Percentiles rank a stretch among this genome's conserved stretches.
Evolutionary conservation across 2,888 invertebrate species (phyloP).

Genomic region (Synanthedon formicaeformis): DNA sequence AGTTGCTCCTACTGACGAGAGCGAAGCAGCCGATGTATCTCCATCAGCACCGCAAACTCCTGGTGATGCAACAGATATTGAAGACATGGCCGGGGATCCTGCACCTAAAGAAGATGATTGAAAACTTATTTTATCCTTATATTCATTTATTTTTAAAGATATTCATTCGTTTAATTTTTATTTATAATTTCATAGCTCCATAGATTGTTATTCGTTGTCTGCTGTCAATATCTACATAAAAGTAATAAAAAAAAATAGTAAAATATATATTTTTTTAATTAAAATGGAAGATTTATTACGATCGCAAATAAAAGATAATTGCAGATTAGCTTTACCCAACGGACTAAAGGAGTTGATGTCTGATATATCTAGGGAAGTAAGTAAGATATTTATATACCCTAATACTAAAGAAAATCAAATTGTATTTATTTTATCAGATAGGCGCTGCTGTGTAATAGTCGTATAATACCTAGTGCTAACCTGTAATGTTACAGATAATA

Average conservation of each 20-base stretch:
- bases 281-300: slow-evolving; percentile 31
- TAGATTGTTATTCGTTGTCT: slow-evolving; percentile 8
- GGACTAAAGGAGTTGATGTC: slow-evolving; percentile 77
- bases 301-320: slow-evolving; percentile 29
- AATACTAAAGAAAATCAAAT: too few species aligned
- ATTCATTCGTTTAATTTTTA: background rate
- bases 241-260: slow-evolving; percentile 1
- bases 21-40: slow-evolving; percentile 10
- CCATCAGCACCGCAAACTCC: slow-evolving; percentile 20
- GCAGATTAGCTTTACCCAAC: slow-evolving; percentile 65
- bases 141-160: background rate
- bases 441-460: too few species aligned
- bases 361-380: slow-evolving; percentile 81
- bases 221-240: background rate
- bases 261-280: slow-evolving; percentile 2
- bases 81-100: slow-evolving; percentile 9
- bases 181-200: slow-evolving; percentile 7
- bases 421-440: too few species aligned
- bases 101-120: slow-evolving; percentile 11
- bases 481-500: too few species aligned
- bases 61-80: slow-evolving; percentile 17
- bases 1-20: background rate
- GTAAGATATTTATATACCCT: slow-evolving; percentile 32
- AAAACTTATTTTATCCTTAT: too few species aligned
- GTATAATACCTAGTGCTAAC: too few species aligned